Conservation (phyloP, 2,888 invertebrate genomes). For the Agrilus biguttatus region DNA sequence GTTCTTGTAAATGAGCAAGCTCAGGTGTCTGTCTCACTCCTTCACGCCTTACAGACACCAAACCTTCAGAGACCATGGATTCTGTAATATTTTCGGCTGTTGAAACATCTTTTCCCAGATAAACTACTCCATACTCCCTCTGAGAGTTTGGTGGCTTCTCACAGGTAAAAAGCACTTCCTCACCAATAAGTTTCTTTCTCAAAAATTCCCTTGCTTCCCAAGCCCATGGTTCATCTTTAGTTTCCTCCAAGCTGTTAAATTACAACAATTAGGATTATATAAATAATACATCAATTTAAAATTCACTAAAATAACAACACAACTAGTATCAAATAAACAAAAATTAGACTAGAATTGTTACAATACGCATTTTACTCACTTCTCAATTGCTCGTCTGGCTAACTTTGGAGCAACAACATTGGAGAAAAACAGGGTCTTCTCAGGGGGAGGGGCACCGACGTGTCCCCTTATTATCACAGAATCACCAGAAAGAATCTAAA, state of each 20-base stretch:
- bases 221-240: constrained; percentile 84
- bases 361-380: constrained; percentile 17
- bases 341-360: neutral
- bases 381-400: constrained; percentile 55
- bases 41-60: constrained; percentile 65
- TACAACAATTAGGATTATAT: neutral
- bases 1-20: constrained; percentile 54
- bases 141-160: constrained; percentile 73
- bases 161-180: constrained; percentile 70
- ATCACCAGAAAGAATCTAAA: constrained; percentile 90
- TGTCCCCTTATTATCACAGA: constrained; percentile 81
- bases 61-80: constrained; percentile 74
- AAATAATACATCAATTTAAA: constrained; percentile 6
- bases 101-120: constrained; percentile 57
- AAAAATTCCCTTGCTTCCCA: constrained; percentile 97
- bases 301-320: too few relatives aligned
- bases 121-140: constrained; percentile 82
- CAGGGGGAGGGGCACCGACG: constrained; percentile 82
- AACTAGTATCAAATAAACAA: neutral
- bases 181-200: constrained; percentile 81
- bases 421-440: constrained; percentile 80
- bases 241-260: constrained; percentile 42
- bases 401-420: constrained; percentile 88
- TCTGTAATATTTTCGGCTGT: constrained; percentile 83
- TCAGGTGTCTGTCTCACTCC: constrained; percentile 51